These are phyloP conservation scores for Nycteola revayana DNA, from an alignment of 2,888 invertebrate genomes.

Conservation along the genomic window DNA sequence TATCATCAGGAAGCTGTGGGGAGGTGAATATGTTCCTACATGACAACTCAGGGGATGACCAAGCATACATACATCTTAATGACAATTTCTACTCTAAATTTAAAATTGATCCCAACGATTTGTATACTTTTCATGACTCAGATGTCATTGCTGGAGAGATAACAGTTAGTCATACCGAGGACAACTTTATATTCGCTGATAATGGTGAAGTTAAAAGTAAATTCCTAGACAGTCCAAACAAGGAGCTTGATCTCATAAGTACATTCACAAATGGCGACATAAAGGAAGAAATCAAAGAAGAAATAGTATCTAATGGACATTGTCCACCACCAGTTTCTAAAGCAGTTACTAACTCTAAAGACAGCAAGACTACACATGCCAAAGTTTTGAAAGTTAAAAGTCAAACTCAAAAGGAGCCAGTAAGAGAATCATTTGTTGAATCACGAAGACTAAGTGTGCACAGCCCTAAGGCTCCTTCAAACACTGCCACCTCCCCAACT, in stretches of 20 bases:
- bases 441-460: slow-evolving; percentile 43
- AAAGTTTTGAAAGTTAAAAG: slow-evolving; percentile 63
- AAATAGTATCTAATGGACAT: slow-evolving; percentile 62
- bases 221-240: slow-evolving; percentile 55
- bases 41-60: slow-evolving; percentile 69
- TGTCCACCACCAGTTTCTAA: slow-evolving; percentile 41
- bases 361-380: slow-evolving; percentile 53
- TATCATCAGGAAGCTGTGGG: slow-evolving; percentile 60
- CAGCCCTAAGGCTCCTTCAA: slow-evolving; percentile 50
- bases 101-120: slow-evolving; percentile 77
- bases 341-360: slow-evolving; percentile 33
- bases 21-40: slow-evolving; percentile 73
- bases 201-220: slow-evolving; percentile 56
- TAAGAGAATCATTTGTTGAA: slow-evolving; percentile 44
- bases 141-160: slow-evolving; percentile 75
- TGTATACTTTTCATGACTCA: slow-evolving; percentile 77
- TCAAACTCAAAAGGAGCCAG: slow-evolving; percentile 46
- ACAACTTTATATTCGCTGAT: slow-evolving; percentile 64
- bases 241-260: slow-evolving; percentile 55
- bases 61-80: slow-evolving; percentile 67
- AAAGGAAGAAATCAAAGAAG: slow-evolving; percentile 51
- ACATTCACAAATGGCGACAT: slow-evolving; percentile 61
- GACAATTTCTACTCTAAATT: slow-evolving; percentile 75
- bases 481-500: slow-evolving; percentile 36
- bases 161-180: slow-evolving; percentile 75